phyloP scores from a whole-genome alignment of 2,113 vertebrate species.

The Barnardius zonarius region DNA sequence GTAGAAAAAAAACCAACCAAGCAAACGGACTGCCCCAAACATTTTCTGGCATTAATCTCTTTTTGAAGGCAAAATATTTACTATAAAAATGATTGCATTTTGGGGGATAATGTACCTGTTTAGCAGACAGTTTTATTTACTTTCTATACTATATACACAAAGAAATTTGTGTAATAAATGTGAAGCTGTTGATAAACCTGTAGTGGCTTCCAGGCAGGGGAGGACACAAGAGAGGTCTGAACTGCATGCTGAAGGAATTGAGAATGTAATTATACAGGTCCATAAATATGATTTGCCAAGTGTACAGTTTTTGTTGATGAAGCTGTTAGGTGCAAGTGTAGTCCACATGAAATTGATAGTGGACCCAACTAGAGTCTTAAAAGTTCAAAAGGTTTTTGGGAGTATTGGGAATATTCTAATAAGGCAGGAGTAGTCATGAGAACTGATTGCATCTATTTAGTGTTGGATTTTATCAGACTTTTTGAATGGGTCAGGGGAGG shows the following conservation, averaged over 20 bases:
- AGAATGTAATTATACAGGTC: background rate
- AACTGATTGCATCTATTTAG: background rate
- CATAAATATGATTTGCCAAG: background rate
- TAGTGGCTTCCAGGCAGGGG: background rate
- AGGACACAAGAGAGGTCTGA: background rate
- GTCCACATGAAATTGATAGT: background rate
- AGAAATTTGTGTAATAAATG: background rate
- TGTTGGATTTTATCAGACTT: background rate
- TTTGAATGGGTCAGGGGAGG: background rate
- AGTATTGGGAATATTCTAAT: background rate
- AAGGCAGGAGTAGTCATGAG: background rate
- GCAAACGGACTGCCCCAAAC: accelerated
- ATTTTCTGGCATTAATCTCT: background rate
- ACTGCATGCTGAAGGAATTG: background rate
- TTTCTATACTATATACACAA: background rate
- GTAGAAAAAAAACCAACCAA: background rate
- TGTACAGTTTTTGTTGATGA: background rate
- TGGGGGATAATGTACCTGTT: background rate
- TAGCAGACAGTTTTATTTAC: background rate
- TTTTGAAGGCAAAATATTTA: background rate
- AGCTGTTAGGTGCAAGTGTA: background rate
- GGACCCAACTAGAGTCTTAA: background rate
- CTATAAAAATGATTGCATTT: background rate
- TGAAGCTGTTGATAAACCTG: background rate
- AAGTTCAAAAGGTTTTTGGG: background rate